phyloP scores from a whole-genome alignment of 2,113 vertebrate species.

The Labeo catla region DNA sequence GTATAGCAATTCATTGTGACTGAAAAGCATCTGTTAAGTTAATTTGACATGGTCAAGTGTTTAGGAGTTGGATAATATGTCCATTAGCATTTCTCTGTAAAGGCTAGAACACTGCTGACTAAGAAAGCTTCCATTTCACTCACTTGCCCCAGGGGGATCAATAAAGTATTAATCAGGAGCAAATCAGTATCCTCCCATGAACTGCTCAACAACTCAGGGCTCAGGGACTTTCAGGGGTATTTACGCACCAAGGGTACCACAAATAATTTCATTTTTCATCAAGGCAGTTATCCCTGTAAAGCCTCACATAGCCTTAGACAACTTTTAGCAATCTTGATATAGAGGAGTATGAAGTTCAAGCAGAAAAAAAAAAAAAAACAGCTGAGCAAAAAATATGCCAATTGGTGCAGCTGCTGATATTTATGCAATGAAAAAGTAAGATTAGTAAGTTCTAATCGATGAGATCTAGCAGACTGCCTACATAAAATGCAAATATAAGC shows the following conservation, averaged over 20 bases:
- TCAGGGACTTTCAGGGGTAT: neutral
- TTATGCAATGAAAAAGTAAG: too few relatives aligned
- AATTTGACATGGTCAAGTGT: neutral
- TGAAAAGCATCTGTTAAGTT: neutral
- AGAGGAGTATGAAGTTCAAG: too few relatives aligned
- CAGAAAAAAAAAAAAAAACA: too few relatives aligned
- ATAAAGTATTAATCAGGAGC: conserved; percentile 14
- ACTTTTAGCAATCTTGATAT: too few relatives aligned
- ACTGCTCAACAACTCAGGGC: neutral
- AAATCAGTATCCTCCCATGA: conserved; percentile 9
- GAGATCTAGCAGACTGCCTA: too few relatives aligned
- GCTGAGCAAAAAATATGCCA: too few relatives aligned
- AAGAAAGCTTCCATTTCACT: neutral
- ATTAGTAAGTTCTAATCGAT: too few relatives aligned
- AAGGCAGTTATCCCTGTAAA: neutral
- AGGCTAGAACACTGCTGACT: neutral
- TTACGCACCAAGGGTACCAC: neutral
- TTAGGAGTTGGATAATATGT: neutral
- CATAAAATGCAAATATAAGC: too few relatives aligned
- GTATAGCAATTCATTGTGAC: neutral
- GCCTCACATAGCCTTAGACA: too few relatives aligned
- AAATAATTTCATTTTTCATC: neutral
- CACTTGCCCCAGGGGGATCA: neutral
- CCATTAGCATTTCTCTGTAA: neutral
- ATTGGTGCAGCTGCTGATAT: too few relatives aligned